Base-by-base conservation (phyloP, 2,113 vertebrate genomes). In the Deroptyus accipitrinus region DNA sequence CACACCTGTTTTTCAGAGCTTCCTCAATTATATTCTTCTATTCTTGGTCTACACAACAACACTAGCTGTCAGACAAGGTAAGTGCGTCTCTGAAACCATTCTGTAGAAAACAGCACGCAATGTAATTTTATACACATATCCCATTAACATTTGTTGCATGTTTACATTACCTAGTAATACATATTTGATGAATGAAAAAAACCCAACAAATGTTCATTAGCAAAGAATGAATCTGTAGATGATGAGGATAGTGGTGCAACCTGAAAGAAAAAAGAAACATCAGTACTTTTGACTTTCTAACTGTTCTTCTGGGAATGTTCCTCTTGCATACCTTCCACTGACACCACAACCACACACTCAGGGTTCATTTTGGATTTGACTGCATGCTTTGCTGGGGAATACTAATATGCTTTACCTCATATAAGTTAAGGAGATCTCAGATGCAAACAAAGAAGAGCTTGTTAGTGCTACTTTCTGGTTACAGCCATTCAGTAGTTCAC, bases 11-110 rank as follows among this genome's bases (percentile, higher is more conserved):
- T 99, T 99, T 96, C 99, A 99, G 98, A 99, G 99, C 98, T 99
- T 99, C 94, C 99, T 99, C 94, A 99, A 99, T 98, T 99, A 99
- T 93, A 99, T 99, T 95, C 98, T 99, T 74, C 98, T 99, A 46
- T 99, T 99, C 96, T 97, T 99, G 98, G 99, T 99, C 93, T 99
- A 99, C 97, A 99, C 99, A 28, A 99, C 99, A 66, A 99, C 99
- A 23, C 96, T 99, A 86, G 99, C 99, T 17, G 99, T 99, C 89
- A 98, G 99, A 95, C 99, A 99, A 99, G 99, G 99, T 99, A 98
- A 98, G 98, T 87, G 28, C 9, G 42, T 77, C 66, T 92, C 63
- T 94, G 59, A 72, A 90, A 66, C 28, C 33, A 11, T 66, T 91
- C 12, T 61, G 25, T 42, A 44, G 66, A 73, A 80, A 90, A 4